These are phyloP conservation scores for Phaonia tiefii DNA, from an alignment of 2,888 invertebrate species.

Conservation along the genomic window DNA sequence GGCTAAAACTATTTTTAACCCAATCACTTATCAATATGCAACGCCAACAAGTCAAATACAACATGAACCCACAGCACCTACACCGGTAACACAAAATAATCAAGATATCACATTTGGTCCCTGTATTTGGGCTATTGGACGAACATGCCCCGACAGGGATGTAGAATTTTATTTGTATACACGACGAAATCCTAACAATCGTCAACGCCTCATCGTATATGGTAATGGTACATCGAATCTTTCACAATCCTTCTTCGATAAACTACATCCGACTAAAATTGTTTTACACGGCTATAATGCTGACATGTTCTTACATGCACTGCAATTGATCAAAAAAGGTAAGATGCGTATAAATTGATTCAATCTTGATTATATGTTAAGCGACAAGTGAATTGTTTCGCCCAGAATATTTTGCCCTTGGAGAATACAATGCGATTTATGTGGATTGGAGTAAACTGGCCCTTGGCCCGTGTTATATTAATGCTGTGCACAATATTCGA, in stretches of 20 bases:
- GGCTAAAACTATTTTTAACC: constrained; percentile 32
- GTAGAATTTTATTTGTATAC: constrained; percentile 84
- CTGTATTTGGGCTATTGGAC: constrained; percentile 79
- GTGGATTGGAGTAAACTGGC: constrained; percentile 85
- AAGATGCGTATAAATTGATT: constrained; percentile 48
- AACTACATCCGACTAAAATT: constrained; percentile 83
- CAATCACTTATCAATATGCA: neutral
- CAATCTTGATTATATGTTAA: neutral
- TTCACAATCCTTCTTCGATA: constrained; percentile 81
- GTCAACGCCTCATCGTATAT: constrained; percentile 80
- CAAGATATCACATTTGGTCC: constrained; percentile 79
- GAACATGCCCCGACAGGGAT: constrained; percentile 82
- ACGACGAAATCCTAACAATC: constrained; percentile 80
- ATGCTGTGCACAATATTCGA: constrained; percentile 84
- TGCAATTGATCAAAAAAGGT: constrained; percentile 83
- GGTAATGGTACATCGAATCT: constrained; percentile 82
- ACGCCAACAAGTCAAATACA: constrained; percentile 2
- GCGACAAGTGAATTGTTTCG: too few species aligned
- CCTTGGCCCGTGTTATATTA: constrained; percentile 84
- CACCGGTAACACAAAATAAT: constrained; percentile 22
- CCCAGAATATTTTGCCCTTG: constrained; percentile 83
- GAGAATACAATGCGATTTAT: constrained; percentile 83
- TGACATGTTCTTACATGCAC: constrained; percentile 83
- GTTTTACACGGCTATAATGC: constrained; percentile 87
- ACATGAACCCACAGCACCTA: constrained; percentile 33